Base-by-base conservation (phyloP, 2,113 vertebrate species). In the Corythornis madagascariensis region DNA sequence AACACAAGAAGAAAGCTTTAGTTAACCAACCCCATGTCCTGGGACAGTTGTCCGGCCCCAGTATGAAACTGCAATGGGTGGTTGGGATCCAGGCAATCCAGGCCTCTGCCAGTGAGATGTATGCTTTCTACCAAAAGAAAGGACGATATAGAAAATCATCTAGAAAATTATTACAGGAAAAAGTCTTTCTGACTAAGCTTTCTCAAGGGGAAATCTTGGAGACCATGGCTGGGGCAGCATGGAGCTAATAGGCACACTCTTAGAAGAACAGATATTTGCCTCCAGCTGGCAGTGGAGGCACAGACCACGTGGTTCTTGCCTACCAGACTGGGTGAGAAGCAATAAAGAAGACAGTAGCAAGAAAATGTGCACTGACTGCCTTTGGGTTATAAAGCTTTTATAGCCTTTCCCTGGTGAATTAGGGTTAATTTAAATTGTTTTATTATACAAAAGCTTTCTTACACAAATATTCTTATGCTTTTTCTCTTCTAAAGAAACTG, bases 61-160 rank as follows among this genome's bases (percentile, higher is more conserved):
- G 21, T 59, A 24, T n/a, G 8, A 33, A 91, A 40, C 17, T 15
- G 53, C 16, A 72, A 78, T 25, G 0, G 0, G 11, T 52, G 16
- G 3, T 4, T 83, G 42, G 19, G 26, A 19, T 14, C 28, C 29
- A 76, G 38, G 50, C 33, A 24, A 75, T 38, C 13, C n/a, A 79
- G 43, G 13, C 48, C 48, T 69, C 53, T 84, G 38, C 7, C 29
- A 45, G n/a, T 0, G 0, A 45, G 4, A 55, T 0, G 0, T 20
- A 29, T 13, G 6, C 33, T 67, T 83, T 63, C 33, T 61, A 56
- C 22, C 25, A 33, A 57, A 64, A 43, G 16, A n/a, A 56, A 74
- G 9, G 10, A 4, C 1, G 4, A 52, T 10, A 25, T 7, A 66
- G 42, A 45, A 88, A 92, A 61, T 31, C 14, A 69, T 31, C 16